Conservation (phyloP, 2,797 vertebrate genomes). For the Clamator glandarius region DNA sequence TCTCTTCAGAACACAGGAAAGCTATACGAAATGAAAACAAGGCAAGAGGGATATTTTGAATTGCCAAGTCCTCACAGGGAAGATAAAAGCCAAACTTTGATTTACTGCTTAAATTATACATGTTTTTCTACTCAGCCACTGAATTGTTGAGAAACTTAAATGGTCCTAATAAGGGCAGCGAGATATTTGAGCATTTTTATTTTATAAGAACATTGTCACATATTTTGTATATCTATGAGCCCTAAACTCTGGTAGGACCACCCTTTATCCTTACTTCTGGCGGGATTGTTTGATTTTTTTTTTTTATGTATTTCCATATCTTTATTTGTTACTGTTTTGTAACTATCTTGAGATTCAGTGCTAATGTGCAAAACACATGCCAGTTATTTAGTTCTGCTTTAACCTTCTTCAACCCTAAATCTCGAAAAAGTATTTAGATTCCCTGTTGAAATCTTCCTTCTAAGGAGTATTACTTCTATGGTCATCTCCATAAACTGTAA, state of each 20-base stretch:
- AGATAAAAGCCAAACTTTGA: conserved; percentile 25
- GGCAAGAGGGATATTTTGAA: conserved; percentile 4
- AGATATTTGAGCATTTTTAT: background rate
- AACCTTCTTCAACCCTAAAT: background rate
- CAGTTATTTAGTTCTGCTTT: background rate
- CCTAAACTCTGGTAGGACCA: background rate
- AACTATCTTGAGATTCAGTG: background rate
- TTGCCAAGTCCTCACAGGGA: background rate
- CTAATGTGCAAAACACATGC: background rate
- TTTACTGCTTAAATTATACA: conserved; percentile 16
- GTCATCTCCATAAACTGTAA: background rate
- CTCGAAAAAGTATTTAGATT: background rate
- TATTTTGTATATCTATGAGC: background rate
- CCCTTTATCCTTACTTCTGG: background rate
- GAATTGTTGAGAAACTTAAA: conserved; percentile 6
- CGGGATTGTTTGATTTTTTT: background rate
- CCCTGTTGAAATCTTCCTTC: background rate
- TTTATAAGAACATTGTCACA: background rate
- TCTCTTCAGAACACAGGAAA: background rate
- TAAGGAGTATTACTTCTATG: background rate
- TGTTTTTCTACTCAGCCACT: background rate
- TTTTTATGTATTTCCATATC: background rate
- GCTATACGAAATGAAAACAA: background rate
- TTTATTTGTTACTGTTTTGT: background rate
- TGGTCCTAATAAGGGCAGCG: background rate